Conservation (phyloP, 2,797 vertebrate species). For the Psittacula echo region DNA sequence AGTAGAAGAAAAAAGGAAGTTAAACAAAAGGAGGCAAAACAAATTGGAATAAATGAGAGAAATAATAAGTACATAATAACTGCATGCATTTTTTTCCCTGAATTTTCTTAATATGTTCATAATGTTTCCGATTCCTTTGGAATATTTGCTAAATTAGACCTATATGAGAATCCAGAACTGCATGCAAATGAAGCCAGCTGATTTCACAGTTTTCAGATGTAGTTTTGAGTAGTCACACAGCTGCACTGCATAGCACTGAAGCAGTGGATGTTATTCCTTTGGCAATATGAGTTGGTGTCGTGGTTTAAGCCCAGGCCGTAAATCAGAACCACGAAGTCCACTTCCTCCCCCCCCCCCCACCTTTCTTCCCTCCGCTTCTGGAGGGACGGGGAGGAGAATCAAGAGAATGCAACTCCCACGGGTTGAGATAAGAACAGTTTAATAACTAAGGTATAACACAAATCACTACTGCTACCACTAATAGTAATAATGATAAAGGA, state of each 20-base stretch:
- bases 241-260: not conserved
- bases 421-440: no score
- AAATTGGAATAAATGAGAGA: not conserved
- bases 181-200: slow-evolving; percentile 3
- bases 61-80: not conserved
- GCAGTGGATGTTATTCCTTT: not conserved
- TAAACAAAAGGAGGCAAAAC: not conserved
- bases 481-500: no score
- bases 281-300: not conserved
- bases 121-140: not conserved
- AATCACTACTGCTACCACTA: no score
- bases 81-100: not conserved
- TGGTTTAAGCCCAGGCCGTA: no score
- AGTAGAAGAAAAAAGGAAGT: not conserved
- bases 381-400: no score
- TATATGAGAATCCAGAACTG: not conserved
- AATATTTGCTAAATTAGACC: slow-evolving; percentile 31
- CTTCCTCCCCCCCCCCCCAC: no score
- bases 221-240: not conserved
- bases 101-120: slow-evolving; percentile 17
- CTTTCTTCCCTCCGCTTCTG: no score
- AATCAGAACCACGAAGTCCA: no score
- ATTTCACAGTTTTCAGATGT: slow-evolving; percentile 10
- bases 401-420: no score
- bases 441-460: no score